Conservation (phyloP, 2,113 vertebrate genomes). For the Corythornis cristatus region DNA sequence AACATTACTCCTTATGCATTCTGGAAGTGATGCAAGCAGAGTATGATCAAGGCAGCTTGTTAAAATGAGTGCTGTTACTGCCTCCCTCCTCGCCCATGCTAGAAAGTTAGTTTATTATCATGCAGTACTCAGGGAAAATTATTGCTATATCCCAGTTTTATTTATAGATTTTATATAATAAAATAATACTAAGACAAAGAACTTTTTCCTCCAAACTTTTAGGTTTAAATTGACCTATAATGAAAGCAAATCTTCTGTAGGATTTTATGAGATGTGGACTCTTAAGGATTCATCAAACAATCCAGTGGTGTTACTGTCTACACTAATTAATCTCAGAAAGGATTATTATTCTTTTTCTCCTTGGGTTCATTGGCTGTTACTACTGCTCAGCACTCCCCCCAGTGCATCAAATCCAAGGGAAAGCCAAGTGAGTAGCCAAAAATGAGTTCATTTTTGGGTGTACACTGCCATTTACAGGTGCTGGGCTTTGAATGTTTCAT, state of each 20-base stretch:
- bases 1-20: not conserved
- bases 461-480: not conserved
- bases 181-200: not conserved
- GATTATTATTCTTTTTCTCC: not conserved
- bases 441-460: not conserved
- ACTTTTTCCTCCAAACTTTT: not conserved
- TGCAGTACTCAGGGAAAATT: not conserved
- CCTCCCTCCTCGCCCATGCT: not conserved
- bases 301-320: not conserved
- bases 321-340: not conserved
- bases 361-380: not conserved
- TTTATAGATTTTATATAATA: not conserved
- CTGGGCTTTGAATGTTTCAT: not conserved
- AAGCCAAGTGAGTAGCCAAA: slow-evolving; percentile 11
- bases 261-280: not conserved
- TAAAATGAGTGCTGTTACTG: not conserved
- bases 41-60: not conserved
- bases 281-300: not conserved
- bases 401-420: not conserved
- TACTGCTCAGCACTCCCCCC: not conserved
- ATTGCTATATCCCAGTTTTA: not conserved
- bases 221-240: not conserved
- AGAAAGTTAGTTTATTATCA: not conserved
- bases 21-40: not conserved
- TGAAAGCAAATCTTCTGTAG: not conserved